Conservation (phyloP, 2,888 invertebrate species). For the Calephelis perditalis region DNA sequence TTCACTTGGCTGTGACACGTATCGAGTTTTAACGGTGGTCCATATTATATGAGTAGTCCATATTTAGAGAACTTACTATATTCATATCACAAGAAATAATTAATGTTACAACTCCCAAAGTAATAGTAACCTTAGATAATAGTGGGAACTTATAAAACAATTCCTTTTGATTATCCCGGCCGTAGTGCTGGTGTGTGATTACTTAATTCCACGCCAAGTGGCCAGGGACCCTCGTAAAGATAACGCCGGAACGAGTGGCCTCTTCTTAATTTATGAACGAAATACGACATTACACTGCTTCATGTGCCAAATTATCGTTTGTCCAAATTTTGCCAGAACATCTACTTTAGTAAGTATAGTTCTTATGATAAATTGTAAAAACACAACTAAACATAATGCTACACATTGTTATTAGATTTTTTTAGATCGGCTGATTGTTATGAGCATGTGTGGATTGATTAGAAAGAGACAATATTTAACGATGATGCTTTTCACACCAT, state of each 20-base stretch:
- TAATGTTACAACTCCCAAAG: slow-evolving; percentile 7
- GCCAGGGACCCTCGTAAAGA: slow-evolving; percentile 65
- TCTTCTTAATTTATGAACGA: slow-evolving; percentile 64
- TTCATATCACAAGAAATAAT: slow-evolving; percentile 1
- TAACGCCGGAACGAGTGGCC: slow-evolving; percentile 59
- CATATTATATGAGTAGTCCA: too few species aligned
- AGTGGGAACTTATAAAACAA: slow-evolving; percentile 22
- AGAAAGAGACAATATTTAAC: too few species aligned
- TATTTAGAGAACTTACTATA: too few species aligned
- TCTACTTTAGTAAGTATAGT: slow-evolving; percentile 7
- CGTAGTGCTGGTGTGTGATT: slow-evolving; percentile 47
- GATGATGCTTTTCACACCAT: too few species aligned
- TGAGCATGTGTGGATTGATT: too few species aligned
- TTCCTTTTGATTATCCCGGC: slow-evolving; percentile 27
- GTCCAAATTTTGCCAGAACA: background rate
- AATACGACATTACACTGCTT: slow-evolving; percentile 39
- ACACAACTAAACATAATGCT: too few species aligned
- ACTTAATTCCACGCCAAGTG: slow-evolving; percentile 67
- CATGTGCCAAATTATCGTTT: slow-evolving; percentile 27
- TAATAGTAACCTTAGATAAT: slow-evolving; percentile 9
- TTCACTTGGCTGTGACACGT: too few species aligned
- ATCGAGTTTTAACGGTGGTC: too few species aligned
- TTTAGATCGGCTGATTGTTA: too few species aligned
- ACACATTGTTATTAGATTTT: too few species aligned
- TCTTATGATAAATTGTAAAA: background rate